Evolutionary conservation across 2,888 invertebrate species (phyloP).

Genomic region (Parnassius orleans): DNA sequence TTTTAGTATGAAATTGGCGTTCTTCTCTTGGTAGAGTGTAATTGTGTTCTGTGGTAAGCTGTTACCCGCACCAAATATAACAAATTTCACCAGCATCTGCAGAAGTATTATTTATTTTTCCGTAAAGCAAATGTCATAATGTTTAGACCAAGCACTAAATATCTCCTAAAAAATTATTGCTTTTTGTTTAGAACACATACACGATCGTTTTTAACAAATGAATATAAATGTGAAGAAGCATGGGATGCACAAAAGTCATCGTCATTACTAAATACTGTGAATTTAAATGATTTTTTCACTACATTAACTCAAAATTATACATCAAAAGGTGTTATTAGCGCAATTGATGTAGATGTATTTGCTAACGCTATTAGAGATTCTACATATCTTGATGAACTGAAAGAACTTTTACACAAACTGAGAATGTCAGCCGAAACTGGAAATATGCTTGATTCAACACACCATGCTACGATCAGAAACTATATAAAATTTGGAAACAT

Average conservation of each 20-base stretch:
- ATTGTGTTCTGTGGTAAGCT: too few species aligned
- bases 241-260: constrained; percentile 85
- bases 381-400: constrained; percentile 84
- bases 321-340: constrained; percentile 83
- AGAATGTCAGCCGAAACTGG: constrained; percentile 86
- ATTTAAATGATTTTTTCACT: constrained; percentile 85
- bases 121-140: neutral
- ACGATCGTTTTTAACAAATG: constrained; percentile 84
- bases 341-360: constrained; percentile 92
- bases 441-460: constrained; percentile 88
- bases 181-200: constrained; percentile 31
- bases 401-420: constrained; percentile 86
- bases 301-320: constrained; percentile 85
- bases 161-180: constrained; percentile 5
- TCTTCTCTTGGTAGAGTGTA: too few species aligned
- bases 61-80: too few species aligned
- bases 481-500: constrained; percentile 77
- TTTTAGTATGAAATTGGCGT: too few species aligned
- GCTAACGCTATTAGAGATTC: constrained; percentile 83
- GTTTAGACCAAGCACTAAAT: constrained; percentile 14
- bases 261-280: constrained; percentile 83
- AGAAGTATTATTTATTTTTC: too few species aligned
- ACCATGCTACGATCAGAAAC: constrained; percentile 88
- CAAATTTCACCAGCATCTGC: too few species aligned
- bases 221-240: constrained; percentile 85